phyloP scores from a whole-genome alignment of 2,888 invertebrate genomes.

The Cinara cedri region DNA sequence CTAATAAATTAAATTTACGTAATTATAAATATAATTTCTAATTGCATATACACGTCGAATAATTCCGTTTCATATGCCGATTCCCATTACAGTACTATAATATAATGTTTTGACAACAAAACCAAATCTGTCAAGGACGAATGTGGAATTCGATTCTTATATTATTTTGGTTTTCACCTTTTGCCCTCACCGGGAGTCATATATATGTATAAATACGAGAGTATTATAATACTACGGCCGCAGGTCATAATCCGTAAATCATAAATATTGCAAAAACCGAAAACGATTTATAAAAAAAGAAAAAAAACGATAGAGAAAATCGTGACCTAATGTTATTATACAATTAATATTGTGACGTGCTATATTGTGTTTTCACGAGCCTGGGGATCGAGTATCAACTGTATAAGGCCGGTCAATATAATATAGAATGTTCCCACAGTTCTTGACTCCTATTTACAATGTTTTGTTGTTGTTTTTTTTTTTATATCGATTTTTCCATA shows the following conservation, averaged over 20 bases:
- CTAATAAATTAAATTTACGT: too few species aligned
- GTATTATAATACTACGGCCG: not conserved
- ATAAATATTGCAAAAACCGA: slow-evolving; percentile 36
- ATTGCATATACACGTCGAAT: too few species aligned
- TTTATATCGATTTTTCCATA: slow-evolving; percentile 8
- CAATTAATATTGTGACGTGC: slow-evolving; percentile 33
- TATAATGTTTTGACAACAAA: too few species aligned
- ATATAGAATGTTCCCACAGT: not conserved
- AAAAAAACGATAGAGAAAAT: slow-evolving; percentile 20
- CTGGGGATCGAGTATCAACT: slow-evolving; percentile 13
- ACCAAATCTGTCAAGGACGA: slow-evolving; percentile 33
- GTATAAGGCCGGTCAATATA: not conserved
- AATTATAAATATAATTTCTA: too few species aligned
- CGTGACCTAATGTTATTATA: slow-evolving; percentile 38
- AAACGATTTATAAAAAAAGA: slow-evolving; percentile 35
- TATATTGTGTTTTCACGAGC: slow-evolving; percentile 24
- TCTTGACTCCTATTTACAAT: not conserved
- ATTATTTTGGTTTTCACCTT: slow-evolving; percentile 28
- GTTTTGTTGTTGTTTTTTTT: not conserved
- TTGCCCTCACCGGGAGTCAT: not conserved
- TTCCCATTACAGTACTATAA: too few species aligned
- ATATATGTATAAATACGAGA: too few species aligned
- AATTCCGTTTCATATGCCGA: too few species aligned
- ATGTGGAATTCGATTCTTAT: not conserved
- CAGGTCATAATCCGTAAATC: slow-evolving; percentile 9